phyloP scores from a whole-genome alignment of 2,888 invertebrate genomes.

The Cordilura impudica region DNA sequence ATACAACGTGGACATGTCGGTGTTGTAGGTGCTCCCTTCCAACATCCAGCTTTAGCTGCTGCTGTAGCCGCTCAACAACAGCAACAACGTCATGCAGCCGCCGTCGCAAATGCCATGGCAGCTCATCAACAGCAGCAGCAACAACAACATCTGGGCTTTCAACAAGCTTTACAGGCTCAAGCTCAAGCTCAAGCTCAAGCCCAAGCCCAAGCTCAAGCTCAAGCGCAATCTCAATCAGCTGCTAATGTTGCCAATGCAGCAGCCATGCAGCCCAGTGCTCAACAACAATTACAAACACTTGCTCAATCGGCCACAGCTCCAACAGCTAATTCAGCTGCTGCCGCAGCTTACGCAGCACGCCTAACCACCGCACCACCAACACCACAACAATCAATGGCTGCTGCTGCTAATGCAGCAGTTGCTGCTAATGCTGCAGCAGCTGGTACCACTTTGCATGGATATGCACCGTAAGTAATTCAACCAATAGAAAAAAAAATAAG shows the following conservation, averaged over 20 bases:
- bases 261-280: constrained; percentile 79
- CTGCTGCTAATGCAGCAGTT: constrained; percentile 83
- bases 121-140: constrained; percentile 80
- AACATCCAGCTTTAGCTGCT: constrained; percentile 81
- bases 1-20: constrained; percentile 84
- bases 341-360: constrained; percentile 75
- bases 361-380: constrained; percentile 66
- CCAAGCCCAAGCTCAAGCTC: constrained; percentile 64
- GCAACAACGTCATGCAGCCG: constrained; percentile 73
- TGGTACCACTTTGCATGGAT: constrained; percentile 89
- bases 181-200: constrained; percentile 64
- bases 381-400: constrained; percentile 81
- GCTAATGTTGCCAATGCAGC: constrained; percentile 74
- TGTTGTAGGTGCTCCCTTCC: constrained; percentile 80
- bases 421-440: constrained; percentile 86
- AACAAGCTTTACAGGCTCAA: constrained; percentile 68
- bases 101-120: constrained; percentile 81
- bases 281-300: constrained; percentile 74
- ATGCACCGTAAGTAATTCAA: constrained; percentile 90
- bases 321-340: constrained; percentile 69
- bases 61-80: constrained; percentile 80
- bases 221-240: constrained; percentile 80
- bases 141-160: constrained; percentile 66
- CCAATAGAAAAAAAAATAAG: constrained; percentile 18
- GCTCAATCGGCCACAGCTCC: constrained; percentile 79